Evolutionary conservation across 2,888 invertebrate species (phyloP).

Genomic region (Aelia acuminata): DNA sequence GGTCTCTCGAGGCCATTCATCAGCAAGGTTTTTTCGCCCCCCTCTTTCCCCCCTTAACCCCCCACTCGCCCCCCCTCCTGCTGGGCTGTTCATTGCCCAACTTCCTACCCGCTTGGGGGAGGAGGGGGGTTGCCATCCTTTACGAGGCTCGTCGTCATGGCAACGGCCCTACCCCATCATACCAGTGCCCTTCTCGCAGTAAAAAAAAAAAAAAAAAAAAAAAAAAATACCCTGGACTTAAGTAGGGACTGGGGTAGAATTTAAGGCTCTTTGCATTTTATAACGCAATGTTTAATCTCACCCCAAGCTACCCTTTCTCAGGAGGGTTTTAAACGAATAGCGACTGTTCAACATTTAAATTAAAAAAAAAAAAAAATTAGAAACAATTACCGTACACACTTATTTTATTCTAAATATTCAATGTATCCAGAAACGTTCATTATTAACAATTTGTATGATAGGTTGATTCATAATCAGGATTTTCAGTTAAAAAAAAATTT

Average conservation of each 20-base stretch:
- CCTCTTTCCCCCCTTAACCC: not conserved
- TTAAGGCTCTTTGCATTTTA: slow-evolving; percentile 44
- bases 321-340: not conserved
- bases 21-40: slow-evolving; percentile 31
- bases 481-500: no score
- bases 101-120: slow-evolving; percentile 42
- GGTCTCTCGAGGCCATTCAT: slow-evolving; percentile 57
- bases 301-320: not conserved
- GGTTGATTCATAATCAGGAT: no score
- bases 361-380: not conserved
- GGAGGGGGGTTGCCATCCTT: slow-evolving; percentile 37
- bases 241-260: slow-evolving; percentile 27
- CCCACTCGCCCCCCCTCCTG: not conserved
- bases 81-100: slow-evolving; percentile 52
- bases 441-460: no score
- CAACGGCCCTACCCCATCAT: slow-evolving; percentile 52
- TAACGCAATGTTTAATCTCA: slow-evolving; percentile 32
- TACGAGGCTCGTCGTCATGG: slow-evolving; percentile 50
- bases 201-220: slow-evolving; percentile 50
- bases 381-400: not conserved
- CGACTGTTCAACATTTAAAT: not conserved
- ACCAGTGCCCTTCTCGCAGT: slow-evolving; percentile 15
- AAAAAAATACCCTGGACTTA: slow-evolving; percentile 55
- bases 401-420: not conserved
- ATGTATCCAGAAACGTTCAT: not conserved